Base-by-base conservation (phyloP, 2,888 invertebrate genomes). In the Caenorhabditis afra region DNA sequence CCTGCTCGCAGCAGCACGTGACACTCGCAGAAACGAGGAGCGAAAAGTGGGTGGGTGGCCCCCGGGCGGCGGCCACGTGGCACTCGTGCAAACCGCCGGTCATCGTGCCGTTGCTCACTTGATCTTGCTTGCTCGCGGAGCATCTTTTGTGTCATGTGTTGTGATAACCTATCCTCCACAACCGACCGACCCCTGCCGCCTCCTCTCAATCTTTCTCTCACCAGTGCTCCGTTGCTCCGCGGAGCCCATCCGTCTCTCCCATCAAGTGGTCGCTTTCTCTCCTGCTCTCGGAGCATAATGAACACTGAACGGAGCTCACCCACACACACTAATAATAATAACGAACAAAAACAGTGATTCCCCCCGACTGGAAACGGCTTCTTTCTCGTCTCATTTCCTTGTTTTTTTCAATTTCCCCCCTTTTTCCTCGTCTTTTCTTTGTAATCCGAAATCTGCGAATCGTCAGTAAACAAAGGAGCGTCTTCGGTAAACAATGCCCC, bases 81-180 rank as follows among this genome's bases (percentile, higher is more conserved):
- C n/a, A 7, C 29, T 5, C 29, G 29, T 29, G 29, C 29, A 29
- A 29, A 29, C 7, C 29, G 29, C 4, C 29, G 29, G 29, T 29
- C 29, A 29, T 7, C 29, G 29, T 29, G 29, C 7, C 29, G 7
- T 7, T 29, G 29, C 29, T 29, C 29, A 29, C 29, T 29, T 29
- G 29, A 29, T 29, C 29, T 29, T 7, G 3, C 29, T 29, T 29
- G 29, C 29, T 29, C 29, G 29, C 29, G 4, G 29, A 29, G 29
- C 29, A 29, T 29, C 29, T 29, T 29, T 29, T 29, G 29, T 29
- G 70, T 61, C 70, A 61, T 57, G 64, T 71, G 71, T 71, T 71
- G 71, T 71, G 71, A 71, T 71, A 71, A 71, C 71, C 71, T 71
- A 62, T 62, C 71, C 53, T n/a, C n/a, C n/a, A n/a, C n/a, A n/a